Evolutionary conservation across 2,797 vertebrate genomes (phyloP), one percentile per base, ranked within the genome.

Genomic region (Syngnathus acus): DNA sequence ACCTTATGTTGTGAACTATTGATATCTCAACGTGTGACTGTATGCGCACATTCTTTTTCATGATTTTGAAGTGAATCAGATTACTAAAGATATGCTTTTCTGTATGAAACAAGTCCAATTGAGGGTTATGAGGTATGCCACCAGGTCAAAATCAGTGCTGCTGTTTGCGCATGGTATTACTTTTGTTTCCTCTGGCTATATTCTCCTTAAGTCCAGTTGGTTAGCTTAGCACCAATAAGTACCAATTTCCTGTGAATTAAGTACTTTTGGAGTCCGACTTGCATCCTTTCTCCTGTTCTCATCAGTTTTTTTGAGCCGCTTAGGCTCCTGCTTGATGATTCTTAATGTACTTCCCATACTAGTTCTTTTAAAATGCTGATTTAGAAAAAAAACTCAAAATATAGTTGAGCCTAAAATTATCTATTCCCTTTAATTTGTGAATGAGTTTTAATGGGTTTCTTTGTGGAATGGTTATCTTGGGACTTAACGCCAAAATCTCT

Each of bases 241-340:
- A 85, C 84, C 82, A 88, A 89, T 89, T 89, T 89, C 88, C 87
- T 89, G 84, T 79, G 71, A 74, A 75, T 84, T 11, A 75, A 85
- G 76, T 64, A 67, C 74, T 76, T 86, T 68, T 75, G 43, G 38
- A 81, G 68, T 68, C 75, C 72, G 71, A 74, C 66, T 74, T 1
- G 9, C 6, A 14, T 76, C 65, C 61, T 77, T 71, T 78, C 60
- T 69, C 53, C 48, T 65, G 40, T 78, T 83, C 61, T 78, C 68
- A 72, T 79, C 64, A 6, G 43, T 38, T 75, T 72, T 68, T 38
- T 58, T 32, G 69, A 71, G 65, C 72, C 72, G 68, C 67, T 65
- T 62, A 75, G 38, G 68, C 39, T 63, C 64, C 45, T 7, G 11
- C 45, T 69, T 57, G 74, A 76, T 83, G 66, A 68, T 72, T 78